Evolutionary conservation across 2,888 invertebrate genomes (phyloP), one percentile per base, ranked within the genome.

Genomic region (Oegoconia quadripuncta): DNA sequence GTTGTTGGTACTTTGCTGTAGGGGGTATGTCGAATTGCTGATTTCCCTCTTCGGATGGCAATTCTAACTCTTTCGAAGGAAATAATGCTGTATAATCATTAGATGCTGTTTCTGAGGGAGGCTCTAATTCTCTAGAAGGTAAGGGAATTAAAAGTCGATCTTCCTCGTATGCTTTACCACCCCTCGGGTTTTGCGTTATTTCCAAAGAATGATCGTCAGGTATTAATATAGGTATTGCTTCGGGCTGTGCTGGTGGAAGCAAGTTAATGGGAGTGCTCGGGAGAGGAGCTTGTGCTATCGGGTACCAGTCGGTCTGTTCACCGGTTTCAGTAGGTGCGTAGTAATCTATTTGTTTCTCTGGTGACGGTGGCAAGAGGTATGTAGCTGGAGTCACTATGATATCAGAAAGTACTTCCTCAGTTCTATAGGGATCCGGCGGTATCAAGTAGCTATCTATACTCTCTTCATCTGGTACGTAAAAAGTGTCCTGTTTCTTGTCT

Each of bases 261-360:
- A 55, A 44, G n/a, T 52, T 39, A 6, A 41, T 35, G 20, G 50
- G 60, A 16, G 52, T 44, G 34, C 53, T 53, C 37, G 53, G 51
- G 17, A 48, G 48, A 20, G 58, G 48, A 38, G 48, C 50, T 48
- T 76, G 64, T 1, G 65, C 53, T 34, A 86, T 77, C 2, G 87
- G 87, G 48, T 79, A 72, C 87, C 87, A 87, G 28, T 84, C 87
- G 2, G 70, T 68, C 50, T 84, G 82, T 23, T 65, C 64, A 1
- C 58, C 70, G 0, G 74, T 50, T 42, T 73, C 70, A 14, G 68
- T 62, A 1, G 76, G 69, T 8, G 61, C 52, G 15, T 70, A 72
- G 32, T 70, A 75, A 26, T 73, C 68, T 2, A 55, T 42, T 42
- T 71, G 68, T 39, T 60, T 63, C 16, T 64, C 66, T 39, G 61